A percentile compares a stretch with the other conserved stretches of the same genome.
Conservation (phyloP, 2,113 vertebrate genomes). For the Dolichotis patagonum region DNA sequence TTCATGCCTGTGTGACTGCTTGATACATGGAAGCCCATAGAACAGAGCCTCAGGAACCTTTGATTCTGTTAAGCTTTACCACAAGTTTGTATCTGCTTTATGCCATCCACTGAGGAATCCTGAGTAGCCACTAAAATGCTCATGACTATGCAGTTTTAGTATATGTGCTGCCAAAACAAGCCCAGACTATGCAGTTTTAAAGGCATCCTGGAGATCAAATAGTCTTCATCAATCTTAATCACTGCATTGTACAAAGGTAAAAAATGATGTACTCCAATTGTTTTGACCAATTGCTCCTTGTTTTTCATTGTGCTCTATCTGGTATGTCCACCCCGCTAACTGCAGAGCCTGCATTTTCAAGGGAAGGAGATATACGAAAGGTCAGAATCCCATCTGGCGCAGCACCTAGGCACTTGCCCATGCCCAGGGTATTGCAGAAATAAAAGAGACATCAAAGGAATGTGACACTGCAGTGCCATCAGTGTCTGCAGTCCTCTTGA, state of each 20-base stretch:
- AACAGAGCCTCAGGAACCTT: background rate
- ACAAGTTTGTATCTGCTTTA: background rate
- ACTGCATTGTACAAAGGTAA: background rate
- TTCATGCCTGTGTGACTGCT: rapidly evolving
- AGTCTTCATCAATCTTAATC: background rate
- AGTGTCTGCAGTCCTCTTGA: background rate
- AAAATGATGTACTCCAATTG: background rate
- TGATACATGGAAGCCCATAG: background rate
- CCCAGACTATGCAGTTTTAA: background rate
- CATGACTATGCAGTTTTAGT: background rate
- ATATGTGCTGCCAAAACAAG: background rate
- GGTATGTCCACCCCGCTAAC: background rate
- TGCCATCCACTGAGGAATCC: background rate
- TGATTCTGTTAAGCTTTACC: background rate
- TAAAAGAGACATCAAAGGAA: background rate
- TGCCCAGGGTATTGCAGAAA: background rate
- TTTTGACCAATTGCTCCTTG: background rate
- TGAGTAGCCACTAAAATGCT: background rate
- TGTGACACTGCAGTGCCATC: rapidly evolving
- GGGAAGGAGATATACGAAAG: background rate
- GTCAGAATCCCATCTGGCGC: background rate
- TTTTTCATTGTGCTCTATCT: background rate
- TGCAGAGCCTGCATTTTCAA: background rate
- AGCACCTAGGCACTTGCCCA: background rate
- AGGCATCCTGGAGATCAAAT: background rate